phyloP scores from a whole-genome alignment of 2,888 invertebrate species.

The Charanyca ferruginea region DNA sequence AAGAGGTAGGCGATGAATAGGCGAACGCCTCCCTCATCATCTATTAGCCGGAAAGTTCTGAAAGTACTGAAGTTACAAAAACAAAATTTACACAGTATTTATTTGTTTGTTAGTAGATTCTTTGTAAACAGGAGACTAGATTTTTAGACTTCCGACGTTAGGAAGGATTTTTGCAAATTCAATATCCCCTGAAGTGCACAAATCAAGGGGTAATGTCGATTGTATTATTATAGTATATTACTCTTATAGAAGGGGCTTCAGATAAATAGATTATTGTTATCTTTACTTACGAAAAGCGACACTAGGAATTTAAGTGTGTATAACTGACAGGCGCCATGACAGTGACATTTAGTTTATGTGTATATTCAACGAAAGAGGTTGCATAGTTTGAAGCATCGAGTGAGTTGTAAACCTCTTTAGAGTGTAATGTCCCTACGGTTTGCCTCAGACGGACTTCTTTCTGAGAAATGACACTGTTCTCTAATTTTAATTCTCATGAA shows the following conservation, averaged over 20 bases:
- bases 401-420: conserved; percentile 54
- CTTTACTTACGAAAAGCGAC: conserved; percentile 41
- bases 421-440: conserved; percentile 40
- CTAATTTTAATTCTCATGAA: too few species aligned
- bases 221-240: neutral
- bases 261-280: conserved; percentile 36
- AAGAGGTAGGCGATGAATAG: too few species aligned
- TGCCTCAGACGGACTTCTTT: conserved; percentile 34
- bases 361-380: conserved; percentile 46
- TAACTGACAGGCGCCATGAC: conserved; percentile 40
- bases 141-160: too few species aligned
- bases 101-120: too few species aligned
- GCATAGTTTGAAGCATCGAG: conserved; percentile 39
- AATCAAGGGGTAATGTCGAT: neutral
- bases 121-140: too few species aligned
- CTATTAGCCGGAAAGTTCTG: too few species aligned
- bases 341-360: conserved; percentile 48
- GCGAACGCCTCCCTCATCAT: too few species aligned
- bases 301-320: conserved; percentile 53
- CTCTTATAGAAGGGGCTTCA: conserved; percentile 59
- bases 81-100: too few species aligned
- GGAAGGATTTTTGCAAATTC: too few species aligned
- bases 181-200: too few species aligned
- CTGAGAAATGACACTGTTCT: neutral
- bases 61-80: too few species aligned